Evolutionary conservation across 2,113 vertebrate species (phyloP), one percentile per base, ranked within the genome.

Genomic region (Brienomyrus longianalis): DNA sequence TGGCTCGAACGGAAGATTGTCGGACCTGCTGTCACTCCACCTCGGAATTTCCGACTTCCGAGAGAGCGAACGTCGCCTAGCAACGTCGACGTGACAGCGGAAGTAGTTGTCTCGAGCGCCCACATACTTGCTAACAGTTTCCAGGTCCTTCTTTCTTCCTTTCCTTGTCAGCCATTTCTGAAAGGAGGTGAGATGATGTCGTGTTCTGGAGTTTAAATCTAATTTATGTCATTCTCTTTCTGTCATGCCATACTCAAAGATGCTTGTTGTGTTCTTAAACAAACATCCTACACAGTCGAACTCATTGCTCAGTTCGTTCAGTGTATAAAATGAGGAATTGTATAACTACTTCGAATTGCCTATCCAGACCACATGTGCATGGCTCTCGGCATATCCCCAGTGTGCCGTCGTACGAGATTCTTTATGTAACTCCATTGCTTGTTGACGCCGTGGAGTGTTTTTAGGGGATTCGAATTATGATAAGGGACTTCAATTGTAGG

Each of bases 111-210:
- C 45, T 35, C 6, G 21, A 48, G 35, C 35, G 27, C 27, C 15
- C 11, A 8, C 27, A 23, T 19, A 10, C 11, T 45, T 47, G 21
- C 4, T 80, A 89, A 80, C 43, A 31, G 84, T 83, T 90, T 90
- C 90, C 90, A 21, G 21, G 21, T 17, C 11, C 4, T 31, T 19
- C n/a, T n/a, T 48, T n/a, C 83, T 52, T 59, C 23, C 83, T 90
- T 90, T 90, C 59, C 80, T 80, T 74, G 56, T 90, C 90, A 54
- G 90, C 90, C 90, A 90, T 90, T 52, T 90, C 56, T 89, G 54
- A 84, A 15, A 86, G 45, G 15, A 88, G 90, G 90, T 90, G 70
- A 66, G 87, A 70, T 47, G 39, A 7, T 48, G 2, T 5, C 1
- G 39, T 10, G 56, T 80, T 88, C 87, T 70, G n/a, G 56, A 62